Conservation (phyloP, 1,140 invertebrate genomes). For the Drosophila trapezifrons region DNA sequence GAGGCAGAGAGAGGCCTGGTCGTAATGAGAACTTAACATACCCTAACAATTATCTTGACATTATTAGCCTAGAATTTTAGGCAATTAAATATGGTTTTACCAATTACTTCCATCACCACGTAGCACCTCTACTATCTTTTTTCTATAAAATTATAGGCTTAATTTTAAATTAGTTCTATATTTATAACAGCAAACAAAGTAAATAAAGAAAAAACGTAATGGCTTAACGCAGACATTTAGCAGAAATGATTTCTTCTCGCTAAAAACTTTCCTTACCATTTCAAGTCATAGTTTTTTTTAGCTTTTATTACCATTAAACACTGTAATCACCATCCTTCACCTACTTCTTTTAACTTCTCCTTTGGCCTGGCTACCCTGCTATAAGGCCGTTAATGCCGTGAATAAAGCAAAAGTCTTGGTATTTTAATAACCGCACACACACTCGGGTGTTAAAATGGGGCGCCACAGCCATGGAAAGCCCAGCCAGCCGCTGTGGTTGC, state of each 20-base stretch:
- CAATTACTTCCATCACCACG: background rate
- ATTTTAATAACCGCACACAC: constrained; percentile 60
- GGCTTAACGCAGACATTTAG: background rate
- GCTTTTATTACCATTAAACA: constrained; percentile 3
- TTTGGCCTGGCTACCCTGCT: background rate
- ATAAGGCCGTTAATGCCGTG: constrained; percentile 15
- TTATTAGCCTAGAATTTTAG: constrained; percentile 6
- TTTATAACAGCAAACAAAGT: background rate
- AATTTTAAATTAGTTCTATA: background rate
- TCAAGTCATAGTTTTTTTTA: constrained; percentile 2
- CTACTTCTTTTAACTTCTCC: constrained; percentile 6
- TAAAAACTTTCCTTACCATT: background rate
- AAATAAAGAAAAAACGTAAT: background rate
- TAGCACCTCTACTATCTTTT: background rate
- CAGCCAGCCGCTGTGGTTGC: constrained; percentile 29
- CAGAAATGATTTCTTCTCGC: background rate
- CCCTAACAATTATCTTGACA: constrained; percentile 10
- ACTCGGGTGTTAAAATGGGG: constrained; percentile 53
- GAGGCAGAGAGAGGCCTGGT: background rate
- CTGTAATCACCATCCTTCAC: constrained; percentile 14
- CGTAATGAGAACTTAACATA: constrained; percentile 3
- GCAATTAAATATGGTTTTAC: constrained; percentile 3
- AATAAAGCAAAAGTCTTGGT: constrained; percentile 30
- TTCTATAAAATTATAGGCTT: background rate
- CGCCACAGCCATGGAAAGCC: constrained; percentile 41